phyloP scores from a whole-genome alignment of 2,113 vertebrate genomes.

The Elephantulus edwardii region DNA sequence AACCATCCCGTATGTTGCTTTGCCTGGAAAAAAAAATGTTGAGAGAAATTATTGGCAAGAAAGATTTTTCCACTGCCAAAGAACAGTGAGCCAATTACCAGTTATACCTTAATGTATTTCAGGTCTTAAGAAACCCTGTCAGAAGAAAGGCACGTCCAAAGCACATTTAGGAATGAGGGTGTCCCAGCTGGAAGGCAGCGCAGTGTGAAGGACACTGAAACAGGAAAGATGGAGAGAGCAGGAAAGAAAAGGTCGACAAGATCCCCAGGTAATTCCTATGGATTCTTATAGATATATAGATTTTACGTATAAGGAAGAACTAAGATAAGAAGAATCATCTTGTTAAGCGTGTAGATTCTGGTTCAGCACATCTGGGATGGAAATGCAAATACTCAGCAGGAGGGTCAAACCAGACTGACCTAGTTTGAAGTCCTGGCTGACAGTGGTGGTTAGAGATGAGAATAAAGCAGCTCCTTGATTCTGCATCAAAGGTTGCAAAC shows the following conservation, averaged over 20 bases:
- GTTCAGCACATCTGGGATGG: neutral
- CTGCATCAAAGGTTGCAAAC: neutral
- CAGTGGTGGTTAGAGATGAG: neutral
- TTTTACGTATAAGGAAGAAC: too few species aligned
- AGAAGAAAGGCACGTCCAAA: neutral
- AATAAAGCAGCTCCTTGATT: neutral
- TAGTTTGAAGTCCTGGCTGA: neutral
- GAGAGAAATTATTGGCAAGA: conserved; percentile 75
- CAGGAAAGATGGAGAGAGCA: neutral
- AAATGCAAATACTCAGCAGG: too few species aligned
- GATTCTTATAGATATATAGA: too few species aligned
- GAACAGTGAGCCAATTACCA: conserved; percentile 69
- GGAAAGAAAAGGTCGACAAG: neutral
- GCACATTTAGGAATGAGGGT: neutral
- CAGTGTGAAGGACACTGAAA: neutral
- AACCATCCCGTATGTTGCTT: conserved; percentile 75
- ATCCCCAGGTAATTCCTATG: too few species aligned
- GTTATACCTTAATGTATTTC: conserved; percentile 51
- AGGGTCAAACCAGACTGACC: too few species aligned
- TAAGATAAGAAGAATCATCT: neutral
- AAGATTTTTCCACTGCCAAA: conserved; percentile 57
- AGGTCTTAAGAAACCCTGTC: conserved; percentile 49
- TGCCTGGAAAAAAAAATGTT: conserved; percentile 72
- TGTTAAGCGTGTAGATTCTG: neutral
- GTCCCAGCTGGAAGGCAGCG: neutral